These are phyloP conservation scores for Callyntrura guangdongensis DNA, from an alignment of 2,888 invertebrate genomes.

Conservation along the genomic window DNA sequence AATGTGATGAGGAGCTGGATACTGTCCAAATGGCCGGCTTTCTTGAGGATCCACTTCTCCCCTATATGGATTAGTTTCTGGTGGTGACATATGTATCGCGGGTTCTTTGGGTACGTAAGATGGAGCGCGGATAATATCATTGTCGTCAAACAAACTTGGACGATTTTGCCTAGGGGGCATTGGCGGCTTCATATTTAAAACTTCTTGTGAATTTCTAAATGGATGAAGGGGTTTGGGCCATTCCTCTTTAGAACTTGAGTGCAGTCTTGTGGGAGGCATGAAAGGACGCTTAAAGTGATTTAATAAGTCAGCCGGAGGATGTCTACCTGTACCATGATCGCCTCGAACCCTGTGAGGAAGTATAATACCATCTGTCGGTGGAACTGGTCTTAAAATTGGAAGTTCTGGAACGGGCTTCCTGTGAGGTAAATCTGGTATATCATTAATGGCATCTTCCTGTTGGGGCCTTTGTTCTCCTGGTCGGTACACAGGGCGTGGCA, in stretches of 20 bases:
- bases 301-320: constrained; percentile 62
- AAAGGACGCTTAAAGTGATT: constrained; percentile 67
- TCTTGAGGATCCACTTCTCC: constrained; percentile 16
- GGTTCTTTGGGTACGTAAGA: constrained; percentile 28
- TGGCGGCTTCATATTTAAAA: constrained; percentile 70
- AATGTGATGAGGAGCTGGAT: constrained; percentile 22
- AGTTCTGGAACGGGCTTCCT: constrained; percentile 69
- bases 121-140: constrained; percentile 32
- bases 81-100: constrained; percentile 62
- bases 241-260: constrained; percentile 50
- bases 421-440: constrained; percentile 72
- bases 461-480: constrained; percentile 52
- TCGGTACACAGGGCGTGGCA: constrained; percentile 50
- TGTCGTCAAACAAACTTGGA: constrained; percentile 8
- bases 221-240: constrained; percentile 65
- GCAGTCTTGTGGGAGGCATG: constrained; percentile 46
- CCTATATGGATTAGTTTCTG: constrained; percentile 59
- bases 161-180: neutral
- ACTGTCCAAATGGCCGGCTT: constrained; percentile 17
- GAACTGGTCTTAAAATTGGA: constrained; percentile 69
- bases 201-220: constrained; percentile 68
- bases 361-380: constrained; percentile 74
- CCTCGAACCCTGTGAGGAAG: constrained; percentile 70
- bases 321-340: constrained; percentile 56
- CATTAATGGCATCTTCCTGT: constrained; percentile 58